phyloP scores from a whole-genome alignment of 2,113 vertebrate genomes.

The Serinus canaria region DNA sequence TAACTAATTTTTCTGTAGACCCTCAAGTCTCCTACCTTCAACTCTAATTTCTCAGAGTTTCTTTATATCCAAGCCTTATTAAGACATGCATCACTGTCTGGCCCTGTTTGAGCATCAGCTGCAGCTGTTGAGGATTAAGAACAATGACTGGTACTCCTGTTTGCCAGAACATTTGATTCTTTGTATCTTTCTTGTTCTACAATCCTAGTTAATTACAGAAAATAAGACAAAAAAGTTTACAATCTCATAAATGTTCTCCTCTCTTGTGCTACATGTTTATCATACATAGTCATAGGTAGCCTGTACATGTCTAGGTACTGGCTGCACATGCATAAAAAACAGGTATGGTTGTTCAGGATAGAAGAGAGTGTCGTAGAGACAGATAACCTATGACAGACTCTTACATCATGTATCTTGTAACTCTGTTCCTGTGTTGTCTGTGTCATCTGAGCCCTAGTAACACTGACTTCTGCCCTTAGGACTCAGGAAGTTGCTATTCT shows the following conservation, averaged over 20 bases:
- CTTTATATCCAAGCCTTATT: neutral
- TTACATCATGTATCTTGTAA: neutral
- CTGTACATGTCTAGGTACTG: neutral
- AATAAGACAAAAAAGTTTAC: neutral
- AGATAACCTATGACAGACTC: neutral
- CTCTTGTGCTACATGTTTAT: neutral
- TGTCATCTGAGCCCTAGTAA: neutral
- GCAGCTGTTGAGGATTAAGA: neutral
- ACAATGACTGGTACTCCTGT: neutral
- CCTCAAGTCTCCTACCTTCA: neutral
- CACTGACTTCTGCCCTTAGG: neutral
- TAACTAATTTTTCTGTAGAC: neutral
- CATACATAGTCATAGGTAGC: neutral
- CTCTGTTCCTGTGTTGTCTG: neutral
- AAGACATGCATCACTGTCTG: neutral
- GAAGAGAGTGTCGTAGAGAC: neutral
- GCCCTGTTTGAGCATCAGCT: neutral
- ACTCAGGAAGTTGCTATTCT: neutral
- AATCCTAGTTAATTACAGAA: neutral
- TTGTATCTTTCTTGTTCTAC: neutral
- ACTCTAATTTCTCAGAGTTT: neutral
- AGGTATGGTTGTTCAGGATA: neutral
- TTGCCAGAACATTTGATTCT: neutral
- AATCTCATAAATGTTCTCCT: neutral
- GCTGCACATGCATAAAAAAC: neutral